These are phyloP conservation scores for human DNA, from an alignment of 2,113 vertebrate genomes.

Conservation along the genomic window GRCh38 chr3:124330501-124331000, in stretches of 20 bases:
- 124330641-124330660: not conserved
- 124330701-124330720: not conserved
- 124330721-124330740: not conserved
- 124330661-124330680: not conserved
- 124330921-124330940: not conserved
- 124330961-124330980: not conserved
- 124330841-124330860: not conserved
- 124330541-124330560: not conserved
- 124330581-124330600: not conserved
- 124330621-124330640: not conserved
- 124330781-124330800: not conserved
- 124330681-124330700: not conserved
- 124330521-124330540: not conserved
- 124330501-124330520: not conserved
- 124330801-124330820: not conserved
- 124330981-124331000: not conserved
- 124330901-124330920: not conserved
- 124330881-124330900: not conserved
- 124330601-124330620: not conserved
- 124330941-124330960: not conserved
- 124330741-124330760: not conserved
- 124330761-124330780: no score
- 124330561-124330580: not conserved
- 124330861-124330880: not conserved
- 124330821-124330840: not conserved